phyloP scores from a whole-genome alignment of 2,113 vertebrate species.

The Monopterus albus region DNA sequence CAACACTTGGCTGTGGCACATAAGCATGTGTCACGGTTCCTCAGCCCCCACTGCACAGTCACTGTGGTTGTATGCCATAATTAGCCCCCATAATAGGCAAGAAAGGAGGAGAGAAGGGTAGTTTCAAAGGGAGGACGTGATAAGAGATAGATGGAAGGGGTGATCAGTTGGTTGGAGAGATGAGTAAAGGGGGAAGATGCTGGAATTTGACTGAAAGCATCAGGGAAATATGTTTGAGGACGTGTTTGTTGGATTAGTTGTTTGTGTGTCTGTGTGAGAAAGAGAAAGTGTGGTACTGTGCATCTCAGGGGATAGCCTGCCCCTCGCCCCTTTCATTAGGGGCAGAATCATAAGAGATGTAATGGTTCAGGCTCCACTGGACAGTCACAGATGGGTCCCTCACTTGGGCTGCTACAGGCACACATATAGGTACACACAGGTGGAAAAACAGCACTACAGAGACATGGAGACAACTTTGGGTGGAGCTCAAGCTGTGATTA shows the following conservation, averaged over 20 bases:
- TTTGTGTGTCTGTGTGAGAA: constrained; percentile 2
- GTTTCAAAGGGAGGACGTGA: constrained; percentile 12
- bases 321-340: constrained; percentile 31
- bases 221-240: constrained; percentile 2
- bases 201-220: constrained; percentile 13
- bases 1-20: constrained; percentile 44
- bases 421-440: constrained; percentile 32
- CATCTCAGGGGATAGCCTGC: constrained; percentile 47
- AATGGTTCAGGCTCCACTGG: constrained; percentile 66
- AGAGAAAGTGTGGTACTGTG: constrained; percentile 10
- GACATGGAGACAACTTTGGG: neutral
- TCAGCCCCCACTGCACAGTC: constrained; percentile 43
- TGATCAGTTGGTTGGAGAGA: constrained; percentile 14
- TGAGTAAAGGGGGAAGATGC: constrained; percentile 10
- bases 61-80: constrained; percentile 65
- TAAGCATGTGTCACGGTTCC: constrained; percentile 65
- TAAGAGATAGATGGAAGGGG: constrained; percentile 16
- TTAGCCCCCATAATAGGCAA: constrained; percentile 60
- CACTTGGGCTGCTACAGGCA: constrained; percentile 18
- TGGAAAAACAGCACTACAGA: constrained; percentile 15
- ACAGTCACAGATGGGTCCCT: constrained; percentile 69
- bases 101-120: constrained; percentile 8
- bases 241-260: neutral
- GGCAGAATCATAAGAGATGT: constrained; percentile 55
- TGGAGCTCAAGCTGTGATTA: neutral